Evolutionary conservation across 2,113 vertebrate genomes (phyloP), one percentile per base, ranked within the genome.

Genomic region (Nasalis larvatus): DNA sequence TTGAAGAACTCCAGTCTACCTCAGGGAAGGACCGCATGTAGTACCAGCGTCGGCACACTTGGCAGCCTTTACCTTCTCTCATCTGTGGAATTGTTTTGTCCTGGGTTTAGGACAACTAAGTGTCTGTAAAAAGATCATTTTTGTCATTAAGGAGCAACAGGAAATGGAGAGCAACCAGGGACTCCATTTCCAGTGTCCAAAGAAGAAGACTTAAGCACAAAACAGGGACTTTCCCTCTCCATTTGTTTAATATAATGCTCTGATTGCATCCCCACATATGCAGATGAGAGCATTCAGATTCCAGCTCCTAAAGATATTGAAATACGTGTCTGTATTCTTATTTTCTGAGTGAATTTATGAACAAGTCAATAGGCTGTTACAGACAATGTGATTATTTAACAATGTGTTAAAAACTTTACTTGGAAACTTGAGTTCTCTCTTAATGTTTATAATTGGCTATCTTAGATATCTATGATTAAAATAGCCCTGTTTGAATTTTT

Each of bases 351-450:
- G 54, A 95, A 3, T 35, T 78, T 69, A 47, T 58, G 21, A 88
- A 81, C 4, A 77, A 60, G 14, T 76, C 21, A 45, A n/a, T 69
- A 92, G 27, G 3, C 18, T 96, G 18, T 30, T 78, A 32, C n/a
- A 89, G 73, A 27, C 42, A 80, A 95, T 68, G 12, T 74, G 10
- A 9, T 86, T 89, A 54, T 89, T 88, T 74, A 85, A 54, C 60
- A 21, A 52, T 87, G 3, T 91, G 21, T 81, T 90, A 18, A n/a
- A 81, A 89, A 40, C 5, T 88, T 78, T 2, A 68, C 7, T 77
- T 89, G 56, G 7, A 17, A 23, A 45, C 4, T 35, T 74, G 69
- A 10, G 60, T 40, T 58, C 42, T 76, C 27, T 86, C 32, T 35
- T 9, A 77, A 40, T 42, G 23, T n/a, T 69, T 16, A 8, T 89